Evolutionary conservation across 2,888 invertebrate genomes (phyloP).

Genomic region (Calameuta pallipes): DNA sequence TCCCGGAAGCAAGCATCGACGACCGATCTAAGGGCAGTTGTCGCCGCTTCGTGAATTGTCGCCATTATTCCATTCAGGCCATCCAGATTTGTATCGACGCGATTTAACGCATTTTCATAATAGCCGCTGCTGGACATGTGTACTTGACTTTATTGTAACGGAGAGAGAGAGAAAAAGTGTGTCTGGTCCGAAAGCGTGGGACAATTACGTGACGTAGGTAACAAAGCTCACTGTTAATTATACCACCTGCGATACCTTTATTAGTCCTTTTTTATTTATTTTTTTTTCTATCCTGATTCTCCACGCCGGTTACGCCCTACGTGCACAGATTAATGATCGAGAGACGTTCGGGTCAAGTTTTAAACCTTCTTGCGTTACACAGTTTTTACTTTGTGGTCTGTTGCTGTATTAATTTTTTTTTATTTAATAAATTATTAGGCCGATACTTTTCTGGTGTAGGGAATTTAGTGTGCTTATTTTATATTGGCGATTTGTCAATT

Average conservation of each 20-base stretch:
- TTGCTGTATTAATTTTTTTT: not conserved
- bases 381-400: not conserved
- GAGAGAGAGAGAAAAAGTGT: not conserved
- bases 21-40: conserved; percentile 5
- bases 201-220: not conserved
- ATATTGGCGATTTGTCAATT: not conserved
- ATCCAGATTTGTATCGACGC: not conserved
- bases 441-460: not conserved
- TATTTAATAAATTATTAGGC: not conserved
- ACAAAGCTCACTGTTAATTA: not conserved
- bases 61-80: not conserved
- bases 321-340: not conserved
- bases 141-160: not conserved
- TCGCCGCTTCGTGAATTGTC: not conserved
- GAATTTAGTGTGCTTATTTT: not conserved
- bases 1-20: conserved; percentile 30
- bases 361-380: not conserved
- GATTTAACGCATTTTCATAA: not conserved
- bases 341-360: not conserved
- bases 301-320: not conserved
- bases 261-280: not conserved
- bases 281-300: conserved; percentile 3
- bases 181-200: not conserved
- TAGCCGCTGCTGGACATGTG: not conserved
- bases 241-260: not conserved